These are phyloP conservation scores for Epirrhoe tristata DNA, from an alignment of 2,888 invertebrate genomes.

Conservation along the genomic window DNA sequence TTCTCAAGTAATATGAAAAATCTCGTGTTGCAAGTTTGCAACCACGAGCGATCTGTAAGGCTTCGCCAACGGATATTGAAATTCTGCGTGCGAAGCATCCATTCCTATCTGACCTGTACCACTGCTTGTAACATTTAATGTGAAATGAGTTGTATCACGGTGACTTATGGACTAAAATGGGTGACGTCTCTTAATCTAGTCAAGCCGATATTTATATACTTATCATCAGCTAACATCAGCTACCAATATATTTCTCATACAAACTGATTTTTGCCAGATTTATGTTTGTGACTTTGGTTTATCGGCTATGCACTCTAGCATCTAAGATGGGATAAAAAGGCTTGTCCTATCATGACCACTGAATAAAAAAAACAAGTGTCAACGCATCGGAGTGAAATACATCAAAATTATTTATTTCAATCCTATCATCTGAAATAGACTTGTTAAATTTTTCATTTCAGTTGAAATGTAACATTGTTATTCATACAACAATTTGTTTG, in stretches of 20 bases:
- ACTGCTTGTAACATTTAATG: background rate
- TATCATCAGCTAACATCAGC: too few relatives aligned
- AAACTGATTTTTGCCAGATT: too few relatives aligned
- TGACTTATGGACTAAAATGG: background rate
- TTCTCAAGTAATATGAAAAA: conserved; percentile 13
- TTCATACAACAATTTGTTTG: conserved; percentile 44
- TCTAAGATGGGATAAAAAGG: too few relatives aligned
- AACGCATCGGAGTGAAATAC: background rate
- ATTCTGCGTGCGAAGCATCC: conserved; percentile 51
- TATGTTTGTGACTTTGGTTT: too few relatives aligned
- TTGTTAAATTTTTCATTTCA: conserved; percentile 47
- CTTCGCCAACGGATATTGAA: conserved; percentile 58
- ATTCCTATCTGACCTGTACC: conserved; percentile 38
- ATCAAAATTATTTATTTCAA: background rate
- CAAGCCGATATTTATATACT: too few relatives aligned
- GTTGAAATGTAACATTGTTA: conserved; percentile 47
- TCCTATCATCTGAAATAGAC: conserved; percentile 47
- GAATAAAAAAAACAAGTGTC: too few relatives aligned
- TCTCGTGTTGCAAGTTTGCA: conserved; percentile 22
- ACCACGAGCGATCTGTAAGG: conserved; percentile 18
- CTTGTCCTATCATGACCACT: too few relatives aligned
- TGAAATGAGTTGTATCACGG: background rate
- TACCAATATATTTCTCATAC: too few relatives aligned
- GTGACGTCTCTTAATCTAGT: background rate
- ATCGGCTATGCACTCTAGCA: too few relatives aligned